These are phyloP conservation scores for Parus major DNA, from an alignment of 2,113 vertebrate genomes.

Conservation along the genomic window DNA sequence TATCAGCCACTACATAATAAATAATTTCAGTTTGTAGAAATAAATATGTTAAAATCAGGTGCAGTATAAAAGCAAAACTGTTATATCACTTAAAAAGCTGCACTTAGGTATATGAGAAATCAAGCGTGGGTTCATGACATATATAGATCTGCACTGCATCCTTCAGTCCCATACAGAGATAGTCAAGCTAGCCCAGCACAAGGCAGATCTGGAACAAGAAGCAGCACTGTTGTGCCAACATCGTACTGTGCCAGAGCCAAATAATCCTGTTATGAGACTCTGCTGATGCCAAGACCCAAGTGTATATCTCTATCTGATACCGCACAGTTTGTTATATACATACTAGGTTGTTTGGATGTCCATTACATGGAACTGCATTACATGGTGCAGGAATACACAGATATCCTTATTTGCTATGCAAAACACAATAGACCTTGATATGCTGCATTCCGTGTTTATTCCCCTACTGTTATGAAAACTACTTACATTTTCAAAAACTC, in stretches of 20 bases:
- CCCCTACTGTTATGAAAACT: background rate
- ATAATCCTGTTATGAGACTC: background rate
- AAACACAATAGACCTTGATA: constrained; percentile 9
- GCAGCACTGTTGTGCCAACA: background rate
- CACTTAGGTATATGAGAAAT: background rate
- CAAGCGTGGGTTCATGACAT: background rate
- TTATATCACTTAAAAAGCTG: background rate
- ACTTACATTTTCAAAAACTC: constrained; percentile 46
- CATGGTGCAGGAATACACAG: background rate
- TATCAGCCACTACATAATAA: background rate
- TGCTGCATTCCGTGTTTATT: constrained; percentile 17
- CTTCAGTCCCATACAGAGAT: background rate
- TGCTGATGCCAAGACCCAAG: background rate
- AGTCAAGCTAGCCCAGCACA: background rate
- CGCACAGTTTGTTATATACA: background rate
- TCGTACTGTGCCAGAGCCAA: background rate
- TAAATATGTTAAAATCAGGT: background rate
- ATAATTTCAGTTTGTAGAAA: background rate
- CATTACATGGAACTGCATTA: background rate
- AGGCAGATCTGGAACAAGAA: background rate
- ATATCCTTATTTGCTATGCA: background rate
- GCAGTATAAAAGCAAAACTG: background rate
- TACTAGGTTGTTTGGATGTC: background rate
- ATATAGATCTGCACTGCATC: background rate
- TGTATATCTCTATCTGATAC: background rate